Base-by-base conservation (phyloP, 2,888 invertebrate genomes). In the Scrobipalpa atriplicella region DNA sequence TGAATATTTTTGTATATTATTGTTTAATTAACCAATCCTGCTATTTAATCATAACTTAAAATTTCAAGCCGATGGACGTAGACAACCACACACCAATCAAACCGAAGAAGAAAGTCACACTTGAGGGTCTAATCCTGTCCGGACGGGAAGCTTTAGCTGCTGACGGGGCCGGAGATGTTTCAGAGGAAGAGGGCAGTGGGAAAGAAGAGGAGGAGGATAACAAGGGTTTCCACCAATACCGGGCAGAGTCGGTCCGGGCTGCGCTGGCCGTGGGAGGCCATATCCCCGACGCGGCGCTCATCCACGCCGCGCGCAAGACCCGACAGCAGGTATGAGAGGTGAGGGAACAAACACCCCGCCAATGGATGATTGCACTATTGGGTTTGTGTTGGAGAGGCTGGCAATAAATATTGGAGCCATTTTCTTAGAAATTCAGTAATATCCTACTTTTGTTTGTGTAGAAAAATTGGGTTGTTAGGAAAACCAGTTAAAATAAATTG, bases 241-340 rank as follows among this genome's bases (percentile, higher is more conserved):
- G 90, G 68, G 89, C 92, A 66, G 96, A 97, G 82, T 95, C 95
- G 72, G 95, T 97, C 78, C 96, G 96, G 81, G 95, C 96, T 77
- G 95, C 97, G 75, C 92, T 98, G 71, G 85, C 88, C 61, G 96
- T 96, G 66, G 87, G 87, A 81, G 99, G 99, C 16, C 96, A 95
- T 74, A 99, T 99, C 81, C 99, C 99, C 10, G 99, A 99, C 93
- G 99, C 99, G 10, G 98, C 98, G 65, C 97, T 98, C 94, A 99
- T 99, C 85, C 99, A 99, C 92, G 98, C 98, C 73, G 99, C 99
- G 11, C 95, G 99, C 80, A 99, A 99, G 90, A 95, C 97, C 70
- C 94, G 99, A 78, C 99, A 99, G 92, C 95, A 97, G 93, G 98
- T 98, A 71, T 92, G 92, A 92, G 92, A 92, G 92, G 92, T 92